Base-by-base conservation (phyloP, 2,797 vertebrate species). In the Periparus ater region DNA sequence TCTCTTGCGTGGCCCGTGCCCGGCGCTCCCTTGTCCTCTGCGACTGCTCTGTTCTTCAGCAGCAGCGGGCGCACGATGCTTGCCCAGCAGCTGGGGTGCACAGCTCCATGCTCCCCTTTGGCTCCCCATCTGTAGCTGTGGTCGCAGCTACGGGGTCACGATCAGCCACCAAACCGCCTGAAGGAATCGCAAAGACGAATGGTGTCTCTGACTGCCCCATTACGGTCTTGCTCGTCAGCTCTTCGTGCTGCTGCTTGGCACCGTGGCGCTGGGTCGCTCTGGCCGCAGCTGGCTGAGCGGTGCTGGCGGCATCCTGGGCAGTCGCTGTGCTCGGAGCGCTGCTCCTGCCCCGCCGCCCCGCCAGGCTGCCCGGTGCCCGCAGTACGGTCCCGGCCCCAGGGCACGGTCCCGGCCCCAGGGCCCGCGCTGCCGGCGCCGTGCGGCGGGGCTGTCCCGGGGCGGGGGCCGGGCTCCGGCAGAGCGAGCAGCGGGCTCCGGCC, bases 81-180 rank as follows among this genome's bases (percentile, higher is more conserved):
- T 30, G 70, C 26, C 54, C 62, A n/a, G 50, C 40, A 45, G 0
- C 21, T 8, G 57, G 30, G 26, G 4, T 4, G 11, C 32, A 1
- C 0, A 30, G 34, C 38, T 42, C 62, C 8, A 1, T 16, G 50
- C 17, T 81, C 30, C 16, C 34, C 71, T 16, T 6, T 10, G 32
- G 27, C 50, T 58, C 5, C 45, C 20, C 16, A 2, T 9, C 7
- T 1, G 0, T 20, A 5, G 55, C 34, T 55, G 10, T 14, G 27
- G 13, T 60, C 17, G 20, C 22, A 30, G 66, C 60, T 30, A 2
- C 0, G 30, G 23, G 29, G 11, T 3, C 45, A 4, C 0, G 40
- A 29, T 14, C 67, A n/a, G 63, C 7, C 10, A 19, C 55, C 20
- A 4, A 9, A 42, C 65, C 20, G 9, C 18, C 1, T 38, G 78